Evolutionary conservation across 2,797 vertebrate genomes (phyloP).

Genomic region (Mastacembelus armatus): DNA sequence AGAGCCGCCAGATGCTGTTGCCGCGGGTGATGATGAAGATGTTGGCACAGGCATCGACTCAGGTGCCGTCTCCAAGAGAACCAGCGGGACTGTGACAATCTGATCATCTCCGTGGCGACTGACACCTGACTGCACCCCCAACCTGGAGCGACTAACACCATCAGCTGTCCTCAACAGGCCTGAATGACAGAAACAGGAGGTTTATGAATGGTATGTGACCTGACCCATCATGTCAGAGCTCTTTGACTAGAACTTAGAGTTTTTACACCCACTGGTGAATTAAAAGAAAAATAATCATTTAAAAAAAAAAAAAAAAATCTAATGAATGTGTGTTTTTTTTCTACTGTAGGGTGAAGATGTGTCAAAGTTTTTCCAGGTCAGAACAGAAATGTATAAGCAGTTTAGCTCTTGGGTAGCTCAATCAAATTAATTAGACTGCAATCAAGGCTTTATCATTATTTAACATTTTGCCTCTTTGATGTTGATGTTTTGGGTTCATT

Average conservation of each 20-base stretch:
- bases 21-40: slow-evolving; percentile 79
- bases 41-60: slow-evolving; percentile 76
- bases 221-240: neutral
- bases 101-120: slow-evolving; percentile 75
- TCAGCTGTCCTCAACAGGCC: slow-evolving; percentile 47
- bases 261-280: neutral
- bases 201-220: neutral
- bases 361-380: slow-evolving; percentile 78
- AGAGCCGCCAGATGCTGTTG: slow-evolving; percentile 69
- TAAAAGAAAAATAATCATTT: neutral
- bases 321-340: neutral
- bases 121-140: slow-evolving; percentile 74
- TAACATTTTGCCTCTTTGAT: slow-evolving; percentile 81
- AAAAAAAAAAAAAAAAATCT: neutral
- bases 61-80: slow-evolving; percentile 77
- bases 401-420: slow-evolving; percentile 66
- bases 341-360: slow-evolving; percentile 19
- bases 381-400: slow-evolving; percentile 45
- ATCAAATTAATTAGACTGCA: slow-evolving; percentile 75
- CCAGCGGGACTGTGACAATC: slow-evolving; percentile 72
- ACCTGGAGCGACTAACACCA: slow-evolving; percentile 43
- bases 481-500: slow-evolving; percentile 75
- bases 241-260: neutral
- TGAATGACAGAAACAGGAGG: slow-evolving; percentile 23
- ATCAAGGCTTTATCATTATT: slow-evolving; percentile 82